phyloP scores from a whole-genome alignment of 2,797 vertebrate species.

The Iguana delicatissima region DNA sequence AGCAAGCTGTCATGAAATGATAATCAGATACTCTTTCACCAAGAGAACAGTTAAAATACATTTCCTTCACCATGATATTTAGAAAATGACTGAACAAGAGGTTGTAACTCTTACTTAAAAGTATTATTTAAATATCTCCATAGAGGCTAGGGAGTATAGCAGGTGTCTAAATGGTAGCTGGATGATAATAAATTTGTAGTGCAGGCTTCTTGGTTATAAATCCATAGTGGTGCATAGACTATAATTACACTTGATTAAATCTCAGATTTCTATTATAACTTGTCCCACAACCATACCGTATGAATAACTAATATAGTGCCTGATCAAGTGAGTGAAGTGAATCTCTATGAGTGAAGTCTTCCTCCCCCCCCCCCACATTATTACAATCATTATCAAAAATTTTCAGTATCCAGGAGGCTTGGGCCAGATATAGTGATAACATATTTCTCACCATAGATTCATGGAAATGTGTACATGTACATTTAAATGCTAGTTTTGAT shows the following conservation, averaged over 20 bases:
- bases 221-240: neutral
- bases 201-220: conserved; percentile 1
- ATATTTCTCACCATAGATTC: neutral
- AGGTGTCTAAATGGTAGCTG: neutral
- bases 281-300: neutral
- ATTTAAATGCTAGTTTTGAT: neutral
- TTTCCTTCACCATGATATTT: neutral
- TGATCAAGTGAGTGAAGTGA: neutral
- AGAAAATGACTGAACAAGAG: neutral
- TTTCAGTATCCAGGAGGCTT: neutral
- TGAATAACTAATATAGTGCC: conserved; percentile 11
- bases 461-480: neutral
- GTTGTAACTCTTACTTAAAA: neutral
- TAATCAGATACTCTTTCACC: neutral
- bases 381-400: neutral
- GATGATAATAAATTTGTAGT: conserved; percentile 10
- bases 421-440: neutral
- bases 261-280: conserved; percentile 15
- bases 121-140: conserved; percentile 3
- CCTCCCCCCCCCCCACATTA: too few relatives aligned
- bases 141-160: neutral
- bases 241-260: conserved; percentile 19
- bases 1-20: neutral
- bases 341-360: neutral
- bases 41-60: neutral